Base-by-base conservation (phyloP, 2,797 vertebrate species). In the Tachyglossus aculeatus region DNA sequence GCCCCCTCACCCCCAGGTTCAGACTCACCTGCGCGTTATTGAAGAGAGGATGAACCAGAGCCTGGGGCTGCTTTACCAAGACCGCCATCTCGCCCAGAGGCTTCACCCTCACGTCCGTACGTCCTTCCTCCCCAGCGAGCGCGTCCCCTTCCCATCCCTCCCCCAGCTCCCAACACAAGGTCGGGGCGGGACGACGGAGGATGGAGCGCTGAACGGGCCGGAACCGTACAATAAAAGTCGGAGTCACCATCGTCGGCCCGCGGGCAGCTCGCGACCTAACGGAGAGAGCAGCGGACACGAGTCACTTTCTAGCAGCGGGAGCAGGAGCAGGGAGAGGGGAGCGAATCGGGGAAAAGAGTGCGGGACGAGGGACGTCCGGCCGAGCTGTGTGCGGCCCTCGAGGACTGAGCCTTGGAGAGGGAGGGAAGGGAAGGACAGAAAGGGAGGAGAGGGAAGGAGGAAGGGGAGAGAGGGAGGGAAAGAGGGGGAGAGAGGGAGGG, bases 31-130 rank as follows among this genome's bases (percentile, higher is more conserved):
- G 16, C 96, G 95, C 51, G 96, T 98, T 55, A 96, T 97, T 8
- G 95, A 97, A 77, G 96, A 98, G 79, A 90, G 96, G 67, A 96
- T 97, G 94, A 97, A 98, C 79, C 96, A 97, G 88, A 97, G 95
- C 67, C 88, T 98, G 48, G 95, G 94, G 1, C 85, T 97, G 67
- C 94, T 98, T 2, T 95, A 96, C 84, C 95, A 96, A 73, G 94
- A 95, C 69, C 94, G 95, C 0, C 91, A 75, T 5, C 87, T 97
- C 78, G 93, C 94, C 3, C 93, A 94, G 66, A 94, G 95, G 67
- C 91, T 98, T 27, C 92, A 90, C 41, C 86, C 89, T 29, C 94
- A 96, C 68, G 96, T 97, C 62, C 94, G 96, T 97, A 0, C n/a
- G 27, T 53, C 39, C 2, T 4, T 40, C 39, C 29, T 61, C 37